These are phyloP conservation scores for Drosophila trapezifrons DNA, from an alignment of 1,140 invertebrate species.

Conservation along the genomic window DNA sequence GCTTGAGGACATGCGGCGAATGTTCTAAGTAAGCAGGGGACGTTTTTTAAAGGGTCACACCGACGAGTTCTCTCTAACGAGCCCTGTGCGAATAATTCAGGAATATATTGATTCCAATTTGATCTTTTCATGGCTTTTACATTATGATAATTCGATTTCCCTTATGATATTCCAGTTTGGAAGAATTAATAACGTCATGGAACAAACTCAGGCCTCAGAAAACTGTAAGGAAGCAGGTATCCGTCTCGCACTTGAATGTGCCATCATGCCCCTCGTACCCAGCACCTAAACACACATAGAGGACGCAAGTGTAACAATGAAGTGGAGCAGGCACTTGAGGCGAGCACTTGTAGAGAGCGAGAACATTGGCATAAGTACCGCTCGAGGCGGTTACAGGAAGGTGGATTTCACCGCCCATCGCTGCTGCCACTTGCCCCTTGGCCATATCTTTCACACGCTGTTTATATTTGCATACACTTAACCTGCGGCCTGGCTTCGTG, in stretches of 20 bases:
- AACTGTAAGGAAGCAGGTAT: no score
- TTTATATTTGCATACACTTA: conserved; percentile 82
- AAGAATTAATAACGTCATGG: no score
- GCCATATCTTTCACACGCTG: conserved; percentile 68
- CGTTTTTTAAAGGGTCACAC: neutral
- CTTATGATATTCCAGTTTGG: no score
- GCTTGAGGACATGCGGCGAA: conserved; percentile 46
- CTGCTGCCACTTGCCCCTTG: conserved; percentile 1
- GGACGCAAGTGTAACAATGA: conserved; percentile 68
- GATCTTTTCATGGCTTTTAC: neutral
- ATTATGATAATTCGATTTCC: no score
- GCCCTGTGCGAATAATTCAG: no score
- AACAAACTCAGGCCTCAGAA: no score
- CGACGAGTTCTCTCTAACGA: neutral
- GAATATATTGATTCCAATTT: neutral
- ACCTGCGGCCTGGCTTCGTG: conserved; percentile 63
- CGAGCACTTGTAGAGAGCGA: conserved; percentile 42
- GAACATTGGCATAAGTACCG: conserved; percentile 75
- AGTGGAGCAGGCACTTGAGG: conserved; percentile 61
- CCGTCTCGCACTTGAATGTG: neutral
- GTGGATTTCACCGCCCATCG: neutral
- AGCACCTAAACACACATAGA: conserved; percentile 17
- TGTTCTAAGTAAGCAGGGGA: conserved; percentile 18
- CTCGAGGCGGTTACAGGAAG: conserved; percentile 60
- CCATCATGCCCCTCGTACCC: conserved; percentile 25